phyloP scores from a whole-genome alignment of 2,797 vertebrate genomes.

The Lacerta viridis region DNA sequence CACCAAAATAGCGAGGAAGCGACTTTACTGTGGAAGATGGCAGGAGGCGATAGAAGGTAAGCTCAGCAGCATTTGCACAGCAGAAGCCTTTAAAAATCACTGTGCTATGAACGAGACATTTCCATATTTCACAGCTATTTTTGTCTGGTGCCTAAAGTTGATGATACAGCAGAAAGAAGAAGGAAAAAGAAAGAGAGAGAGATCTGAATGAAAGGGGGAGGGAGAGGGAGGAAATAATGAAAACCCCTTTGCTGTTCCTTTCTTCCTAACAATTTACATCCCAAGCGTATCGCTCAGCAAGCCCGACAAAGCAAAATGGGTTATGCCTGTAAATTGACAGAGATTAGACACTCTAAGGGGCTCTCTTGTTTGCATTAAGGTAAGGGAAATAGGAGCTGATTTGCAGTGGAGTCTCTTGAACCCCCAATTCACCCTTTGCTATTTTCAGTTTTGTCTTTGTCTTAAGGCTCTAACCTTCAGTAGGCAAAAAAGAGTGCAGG shows the following conservation, averaged over 20 bases:
- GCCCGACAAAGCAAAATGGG: constrained; percentile 63
- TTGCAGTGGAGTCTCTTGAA: constrained; percentile 23
- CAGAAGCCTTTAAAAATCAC: constrained; percentile 80
- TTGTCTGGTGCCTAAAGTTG: constrained; percentile 72
- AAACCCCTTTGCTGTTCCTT: constrained; percentile 68
- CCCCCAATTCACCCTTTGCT: neutral
- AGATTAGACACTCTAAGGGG: constrained; percentile 41
- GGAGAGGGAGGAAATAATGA: constrained; percentile 38
- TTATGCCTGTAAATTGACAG: constrained; percentile 71
- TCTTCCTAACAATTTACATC: constrained; percentile 68
- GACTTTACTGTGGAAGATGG: constrained; percentile 70
- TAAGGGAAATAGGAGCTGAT: constrained; percentile 33
- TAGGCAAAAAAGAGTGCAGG: constrained; percentile 31
- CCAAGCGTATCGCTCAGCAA: constrained; percentile 67
- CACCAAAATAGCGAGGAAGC: constrained; percentile 72
- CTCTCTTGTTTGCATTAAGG: constrained; percentile 36
- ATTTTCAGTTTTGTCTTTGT: constrained; percentile 10
- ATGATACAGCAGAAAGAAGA: constrained; percentile 74
- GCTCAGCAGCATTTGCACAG: constrained; percentile 78
- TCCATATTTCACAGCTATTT: constrained; percentile 81
- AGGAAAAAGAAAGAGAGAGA: neutral
- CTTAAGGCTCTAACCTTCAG: neutral
- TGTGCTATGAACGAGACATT: constrained; percentile 76
- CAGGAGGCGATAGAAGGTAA: constrained; percentile 73
- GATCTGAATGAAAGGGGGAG: constrained; percentile 54